Evolutionary conservation across 1,140 invertebrate genomes (phyloP).

Genomic region (Octopus bimaculoides): DNA sequence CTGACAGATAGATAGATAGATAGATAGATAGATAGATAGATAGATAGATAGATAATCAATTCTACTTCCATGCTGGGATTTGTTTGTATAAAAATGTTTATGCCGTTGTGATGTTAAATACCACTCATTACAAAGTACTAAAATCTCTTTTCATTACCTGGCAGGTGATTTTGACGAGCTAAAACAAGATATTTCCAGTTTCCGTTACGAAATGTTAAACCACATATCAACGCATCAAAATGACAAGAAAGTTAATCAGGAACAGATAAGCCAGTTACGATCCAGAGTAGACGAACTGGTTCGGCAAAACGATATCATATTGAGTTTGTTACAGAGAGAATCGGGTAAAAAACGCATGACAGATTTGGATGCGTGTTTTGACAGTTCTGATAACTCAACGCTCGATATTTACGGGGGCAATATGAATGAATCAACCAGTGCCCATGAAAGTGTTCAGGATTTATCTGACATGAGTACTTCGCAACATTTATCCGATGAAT

Average conservation of each 20-base stretch:
- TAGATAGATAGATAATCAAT: too few species aligned
- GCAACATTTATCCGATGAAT: not conserved
- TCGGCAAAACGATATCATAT: slow-evolving; percentile 24
- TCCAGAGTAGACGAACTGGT: slow-evolving; percentile 27
- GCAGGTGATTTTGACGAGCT: slow-evolving; percentile 40
- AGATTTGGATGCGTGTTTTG: not conserved
- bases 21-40: too few species aligned
- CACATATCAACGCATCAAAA: slow-evolving; percentile 29
- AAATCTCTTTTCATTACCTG: slow-evolving; percentile 6
- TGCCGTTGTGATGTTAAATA: too few species aligned
- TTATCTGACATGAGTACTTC: slow-evolving; percentile 7
- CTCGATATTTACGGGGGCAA: slow-evolving; percentile 1
- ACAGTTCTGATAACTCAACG: not conserved
- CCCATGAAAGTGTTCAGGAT: slow-evolving; percentile 11
- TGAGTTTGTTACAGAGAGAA: slow-evolving; percentile 14
- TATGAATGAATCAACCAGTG: slow-evolving; percentile 11
- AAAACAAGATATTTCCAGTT: slow-evolving; percentile 46
- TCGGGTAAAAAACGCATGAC: not conserved
- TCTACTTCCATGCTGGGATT: too few species aligned
- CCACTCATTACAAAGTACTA: too few species aligned
- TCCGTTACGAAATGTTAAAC: slow-evolving; percentile 44
- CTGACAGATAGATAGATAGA: too few species aligned
- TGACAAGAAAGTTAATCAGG: slow-evolving; percentile 21
- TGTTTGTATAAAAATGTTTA: too few species aligned
- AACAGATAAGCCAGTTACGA: slow-evolving; percentile 24